Conservation (phyloP, 1,140 invertebrate species). For the Papilio aristodemus region DNA sequence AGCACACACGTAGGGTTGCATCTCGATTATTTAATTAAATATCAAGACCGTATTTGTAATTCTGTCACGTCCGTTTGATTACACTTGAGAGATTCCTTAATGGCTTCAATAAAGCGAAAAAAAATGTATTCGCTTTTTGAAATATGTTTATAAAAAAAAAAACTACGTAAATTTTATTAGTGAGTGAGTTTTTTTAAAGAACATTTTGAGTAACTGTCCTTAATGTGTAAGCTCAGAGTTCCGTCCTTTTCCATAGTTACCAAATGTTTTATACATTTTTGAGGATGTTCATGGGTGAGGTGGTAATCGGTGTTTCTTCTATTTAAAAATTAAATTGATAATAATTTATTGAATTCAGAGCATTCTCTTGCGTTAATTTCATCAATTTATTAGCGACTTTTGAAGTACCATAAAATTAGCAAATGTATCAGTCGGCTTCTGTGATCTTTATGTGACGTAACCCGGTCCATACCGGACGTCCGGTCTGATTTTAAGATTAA, state of each 20-base stretch:
- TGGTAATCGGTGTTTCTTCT: too few species aligned
- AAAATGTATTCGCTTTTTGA: not conserved
- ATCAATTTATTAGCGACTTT: not conserved
- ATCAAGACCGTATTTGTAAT: constrained; percentile 8
- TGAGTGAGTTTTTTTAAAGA: not conserved
- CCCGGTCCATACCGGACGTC: not conserved
- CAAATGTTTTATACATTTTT: too few species aligned
- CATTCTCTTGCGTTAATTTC: not conserved
- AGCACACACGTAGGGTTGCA: constrained; percentile 17
- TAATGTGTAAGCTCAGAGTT: too few species aligned
- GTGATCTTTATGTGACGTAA: constrained; percentile 16
- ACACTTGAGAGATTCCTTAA: constrained; percentile 8
- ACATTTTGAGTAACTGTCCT: too few species aligned
- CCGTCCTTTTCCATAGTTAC: too few species aligned
- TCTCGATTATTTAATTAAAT: constrained; percentile 24
- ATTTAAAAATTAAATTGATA: not conserved
- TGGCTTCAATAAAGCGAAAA: constrained; percentile 1
- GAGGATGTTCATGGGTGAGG: too few species aligned
- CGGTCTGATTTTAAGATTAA: not conserved
- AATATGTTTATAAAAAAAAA: too few species aligned
- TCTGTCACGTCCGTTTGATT: constrained; percentile 2
- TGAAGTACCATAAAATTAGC: not conserved
- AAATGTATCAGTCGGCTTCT: not conserved
- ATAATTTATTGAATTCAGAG: not conserved
- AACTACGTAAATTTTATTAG: not conserved